Conservation (phyloP, 2,888 invertebrate species). For the Antheraea yamamai region DNA sequence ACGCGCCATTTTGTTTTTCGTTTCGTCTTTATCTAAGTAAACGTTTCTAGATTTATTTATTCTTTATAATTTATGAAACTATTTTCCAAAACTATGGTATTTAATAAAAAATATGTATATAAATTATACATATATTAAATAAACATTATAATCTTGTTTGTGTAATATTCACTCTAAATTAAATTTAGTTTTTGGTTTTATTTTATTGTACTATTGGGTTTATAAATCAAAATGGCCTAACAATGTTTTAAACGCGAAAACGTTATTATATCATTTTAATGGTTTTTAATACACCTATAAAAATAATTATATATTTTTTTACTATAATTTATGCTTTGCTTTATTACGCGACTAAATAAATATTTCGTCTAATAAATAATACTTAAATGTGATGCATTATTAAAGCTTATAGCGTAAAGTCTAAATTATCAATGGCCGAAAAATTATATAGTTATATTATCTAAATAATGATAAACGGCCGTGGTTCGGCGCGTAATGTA, state of each 20-base stretch:
- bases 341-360: not conserved
- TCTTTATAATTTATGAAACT: not conserved
- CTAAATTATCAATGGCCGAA: not conserved
- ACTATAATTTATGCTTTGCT: not conserved
- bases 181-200: slow-evolving; percentile 6
- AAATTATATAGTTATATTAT: not conserved
- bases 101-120: not conserved
- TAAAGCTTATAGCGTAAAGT: slow-evolving; percentile 6
- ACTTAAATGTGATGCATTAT: slow-evolving; percentile 10
- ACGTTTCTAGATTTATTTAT: not conserved
- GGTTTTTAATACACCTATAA: not conserved
- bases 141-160: not conserved
- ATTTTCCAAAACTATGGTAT: not conserved
- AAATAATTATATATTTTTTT: slow-evolving; percentile 4
- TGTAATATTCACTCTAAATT: not conserved
- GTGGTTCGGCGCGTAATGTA: slow-evolving; percentile 5
- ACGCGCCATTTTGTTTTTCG: slow-evolving; percentile 3
- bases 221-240: slow-evolving; percentile 3
- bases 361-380: slow-evolving; percentile 4
- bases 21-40: not conserved
- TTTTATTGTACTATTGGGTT: slow-evolving; percentile 10
- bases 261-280: not conserved
- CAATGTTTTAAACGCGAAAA: not conserved
- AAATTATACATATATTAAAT: not conserved
- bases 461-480: not conserved